phyloP scores from a whole-genome alignment of 2,888 invertebrate species.

The Tromatobia lineatoria region DNA sequence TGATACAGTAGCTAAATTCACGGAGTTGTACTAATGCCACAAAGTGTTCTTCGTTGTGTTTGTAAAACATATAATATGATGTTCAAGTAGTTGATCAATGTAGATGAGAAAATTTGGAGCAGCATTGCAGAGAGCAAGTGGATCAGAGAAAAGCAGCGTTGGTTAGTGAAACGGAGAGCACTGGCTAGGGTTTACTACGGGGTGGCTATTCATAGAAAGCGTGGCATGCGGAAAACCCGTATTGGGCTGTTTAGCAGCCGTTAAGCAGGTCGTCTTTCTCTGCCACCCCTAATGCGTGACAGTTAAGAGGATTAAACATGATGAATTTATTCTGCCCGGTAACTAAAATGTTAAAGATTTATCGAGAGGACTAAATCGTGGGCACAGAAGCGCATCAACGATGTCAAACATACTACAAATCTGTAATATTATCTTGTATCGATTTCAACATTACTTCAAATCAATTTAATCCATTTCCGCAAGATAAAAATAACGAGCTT shows the following conservation, averaged over 20 bases:
- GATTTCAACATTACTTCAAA: background rate
- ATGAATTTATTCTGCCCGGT: slow-evolving; percentile 12
- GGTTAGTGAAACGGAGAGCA: slow-evolving; percentile 35
- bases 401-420: background rate
- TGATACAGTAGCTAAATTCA: no score
- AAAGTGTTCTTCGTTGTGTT: no score
- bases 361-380: background rate
- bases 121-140: background rate
- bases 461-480: background rate
- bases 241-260: slow-evolving; percentile 28
- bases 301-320: background rate
- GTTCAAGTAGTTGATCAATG: background rate
- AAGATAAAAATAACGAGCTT: no score
- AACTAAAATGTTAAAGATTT: background rate
- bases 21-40: no score
- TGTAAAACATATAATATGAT: background rate
- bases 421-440: background rate
- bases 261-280: slow-evolving; percentile 18
- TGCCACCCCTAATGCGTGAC: background rate
- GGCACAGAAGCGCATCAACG: background rate
- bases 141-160: background rate
- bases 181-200: slow-evolving; percentile 25
- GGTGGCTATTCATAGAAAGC: slow-evolving; percentile 65
- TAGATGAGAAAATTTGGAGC: background rate
- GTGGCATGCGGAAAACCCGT: slow-evolving; percentile 65